phyloP scores from a whole-genome alignment of 2,797 vertebrate species.

The Danio tinwini region DNA sequence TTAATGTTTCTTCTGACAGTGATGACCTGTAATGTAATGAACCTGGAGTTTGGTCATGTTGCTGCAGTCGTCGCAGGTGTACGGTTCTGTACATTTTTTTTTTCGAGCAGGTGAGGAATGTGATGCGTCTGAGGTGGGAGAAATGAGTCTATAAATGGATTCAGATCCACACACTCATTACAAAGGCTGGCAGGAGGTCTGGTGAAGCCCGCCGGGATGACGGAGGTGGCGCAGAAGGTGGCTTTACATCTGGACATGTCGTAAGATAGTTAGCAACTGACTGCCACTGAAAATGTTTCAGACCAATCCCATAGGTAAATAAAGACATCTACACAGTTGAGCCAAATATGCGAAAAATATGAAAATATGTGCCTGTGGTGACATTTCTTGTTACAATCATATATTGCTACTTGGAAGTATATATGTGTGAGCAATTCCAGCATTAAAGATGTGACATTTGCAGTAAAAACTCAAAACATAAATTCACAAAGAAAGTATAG shows the following conservation, averaged over 20 bases:
- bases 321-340: neutral
- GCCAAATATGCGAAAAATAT: too few relatives aligned
- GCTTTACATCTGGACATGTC: constrained; percentile 30
- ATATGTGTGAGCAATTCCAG: too few relatives aligned
- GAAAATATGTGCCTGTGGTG: too few relatives aligned
- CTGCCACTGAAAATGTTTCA: neutral
- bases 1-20: neutral
- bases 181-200: constrained; percentile 37
- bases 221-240: constrained; percentile 22
- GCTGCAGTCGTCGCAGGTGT: constrained; percentile 9
- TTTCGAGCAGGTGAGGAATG: constrained; percentile 22
- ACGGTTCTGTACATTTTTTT: neutral
- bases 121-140: constrained; percentile 11
- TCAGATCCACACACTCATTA: constrained; percentile 50
- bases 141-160: constrained; percentile 46
- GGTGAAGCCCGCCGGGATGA: constrained; percentile 21
- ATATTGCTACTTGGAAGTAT: too few relatives aligned
- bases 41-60: constrained; percentile 2
- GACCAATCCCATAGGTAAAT: neutral
- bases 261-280: constrained; percentile 7
- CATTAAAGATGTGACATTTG: too few relatives aligned
- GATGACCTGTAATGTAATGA: constrained; percentile 25
- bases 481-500: too few relatives aligned
- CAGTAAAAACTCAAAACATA: too few relatives aligned
- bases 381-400: too few relatives aligned